Percentiles rank a stretch among this genome's conserved stretches.
Evolutionary conservation across 2,113 vertebrate genomes (phyloP).

Genomic region (Cyanoliseus patagonus): DNA sequence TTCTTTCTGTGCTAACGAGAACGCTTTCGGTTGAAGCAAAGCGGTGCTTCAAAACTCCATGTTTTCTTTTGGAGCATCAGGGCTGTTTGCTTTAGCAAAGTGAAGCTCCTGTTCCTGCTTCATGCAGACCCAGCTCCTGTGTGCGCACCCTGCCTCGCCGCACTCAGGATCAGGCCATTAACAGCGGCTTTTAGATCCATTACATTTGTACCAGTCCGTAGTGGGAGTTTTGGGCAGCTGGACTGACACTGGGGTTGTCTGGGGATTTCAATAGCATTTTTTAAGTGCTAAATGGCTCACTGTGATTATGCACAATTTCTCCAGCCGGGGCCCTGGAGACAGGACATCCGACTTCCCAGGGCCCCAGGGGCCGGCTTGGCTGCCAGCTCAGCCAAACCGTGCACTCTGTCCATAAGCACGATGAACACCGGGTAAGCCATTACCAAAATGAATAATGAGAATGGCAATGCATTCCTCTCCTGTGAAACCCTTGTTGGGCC

Average conservation of each 20-base stretch:
- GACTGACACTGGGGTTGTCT: constrained; percentile 71
- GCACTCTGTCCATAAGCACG: not conserved
- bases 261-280: constrained; percentile 71
- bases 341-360: not conserved
- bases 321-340: constrained; percentile 39
- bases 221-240: constrained; percentile 66
- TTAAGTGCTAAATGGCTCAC: constrained; percentile 75
- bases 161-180: not conserved
- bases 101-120: not conserved
- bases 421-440: not conserved
- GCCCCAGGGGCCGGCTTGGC: not conserved
- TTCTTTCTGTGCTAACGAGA: constrained; percentile 62
- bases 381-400: not conserved
- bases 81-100: not conserved
- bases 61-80: not conserved
- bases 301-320: constrained; percentile 73
- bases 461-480: not conserved
- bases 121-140: not conserved
- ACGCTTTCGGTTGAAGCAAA: constrained; percentile 42
- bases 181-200: constrained; percentile 33
- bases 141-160: not conserved
- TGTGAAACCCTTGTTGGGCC: not conserved
- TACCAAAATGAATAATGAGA: not conserved
- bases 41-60: not conserved
- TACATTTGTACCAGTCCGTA: constrained; percentile 63